phyloP scores from a whole-genome alignment of 2,797 vertebrate species.

The Parambassis ranga region DNA sequence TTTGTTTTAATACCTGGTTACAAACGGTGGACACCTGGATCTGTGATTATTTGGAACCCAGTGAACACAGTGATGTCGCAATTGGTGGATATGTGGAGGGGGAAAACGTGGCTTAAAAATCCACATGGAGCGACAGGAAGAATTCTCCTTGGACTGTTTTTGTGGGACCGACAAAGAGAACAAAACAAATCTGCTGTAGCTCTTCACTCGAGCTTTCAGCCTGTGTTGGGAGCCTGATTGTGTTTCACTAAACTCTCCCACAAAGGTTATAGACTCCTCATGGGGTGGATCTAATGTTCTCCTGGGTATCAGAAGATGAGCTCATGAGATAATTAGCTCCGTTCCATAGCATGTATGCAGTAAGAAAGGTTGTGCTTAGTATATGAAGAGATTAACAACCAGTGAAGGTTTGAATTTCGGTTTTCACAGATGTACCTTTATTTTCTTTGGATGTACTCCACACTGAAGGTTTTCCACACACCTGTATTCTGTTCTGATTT shows the following conservation, averaged over 20 bases:
- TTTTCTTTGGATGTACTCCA: slow-evolving; percentile 33
- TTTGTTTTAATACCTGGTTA: slow-evolving; percentile 19
- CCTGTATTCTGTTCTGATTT: background rate
- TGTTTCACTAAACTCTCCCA: background rate
- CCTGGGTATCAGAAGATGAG: background rate
- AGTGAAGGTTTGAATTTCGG: slow-evolving; percentile 19
- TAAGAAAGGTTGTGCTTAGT: slow-evolving; percentile 8
- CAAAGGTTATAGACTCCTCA: background rate
- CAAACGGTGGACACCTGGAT: background rate
- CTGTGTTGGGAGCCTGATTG: background rate
- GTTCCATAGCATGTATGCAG: slow-evolving; percentile 22
- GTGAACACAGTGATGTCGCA: too few species aligned
- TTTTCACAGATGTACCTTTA: slow-evolving; percentile 23
- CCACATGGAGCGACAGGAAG: background rate
- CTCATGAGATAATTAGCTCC: background rate
- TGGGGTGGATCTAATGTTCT: background rate
- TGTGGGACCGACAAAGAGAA: background rate
- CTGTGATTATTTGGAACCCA: background rate
- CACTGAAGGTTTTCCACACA: slow-evolving; percentile 53
- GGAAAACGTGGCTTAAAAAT: background rate
- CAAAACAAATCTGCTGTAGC: background rate
- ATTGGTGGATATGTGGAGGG: background rate
- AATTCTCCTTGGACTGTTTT: background rate
- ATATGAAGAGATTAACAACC: slow-evolving; percentile 31
- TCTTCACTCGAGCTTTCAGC: background rate